phyloP scores from a whole-genome alignment of 2,888 invertebrate genomes.

The Hydroisotoma schaefferi region DNA sequence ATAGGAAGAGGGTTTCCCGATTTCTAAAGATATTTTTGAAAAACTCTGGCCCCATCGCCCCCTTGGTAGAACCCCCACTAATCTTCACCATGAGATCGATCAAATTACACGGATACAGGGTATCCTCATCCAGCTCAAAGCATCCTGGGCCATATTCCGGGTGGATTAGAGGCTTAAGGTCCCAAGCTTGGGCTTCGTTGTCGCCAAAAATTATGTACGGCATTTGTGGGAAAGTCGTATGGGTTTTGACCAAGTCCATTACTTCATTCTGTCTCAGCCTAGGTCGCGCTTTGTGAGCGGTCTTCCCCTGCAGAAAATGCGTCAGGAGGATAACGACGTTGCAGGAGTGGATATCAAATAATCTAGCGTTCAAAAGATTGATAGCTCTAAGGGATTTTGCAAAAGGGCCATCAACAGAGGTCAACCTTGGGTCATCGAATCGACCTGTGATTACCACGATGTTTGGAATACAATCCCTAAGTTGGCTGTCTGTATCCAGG shows the following conservation, averaged over 20 bases:
- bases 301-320: conserved; percentile 31
- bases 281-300: conserved; percentile 2
- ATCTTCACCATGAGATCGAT: conserved; percentile 20
- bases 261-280: conserved; percentile 13
- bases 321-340: conserved; percentile 36
- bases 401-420: conserved; percentile 19
- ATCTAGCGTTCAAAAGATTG: conserved; percentile 26
- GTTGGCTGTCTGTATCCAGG: conserved; percentile 27
- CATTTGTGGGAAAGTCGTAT: conserved; percentile 27
- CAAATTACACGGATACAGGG: conserved; percentile 33
- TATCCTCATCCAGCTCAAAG: neutral
- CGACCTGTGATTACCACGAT: conserved; percentile 24
- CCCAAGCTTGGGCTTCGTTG: conserved; percentile 24
- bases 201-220: conserved; percentile 30
- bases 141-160: neutral
- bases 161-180: neutral
- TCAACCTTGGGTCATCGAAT: conserved; percentile 26
- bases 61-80: conserved; percentile 7
- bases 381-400: conserved; percentile 28
- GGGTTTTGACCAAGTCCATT: conserved; percentile 14
- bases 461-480: conserved; percentile 30
- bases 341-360: conserved; percentile 28
- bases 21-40: conserved; percentile 19
- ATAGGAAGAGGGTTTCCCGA: conserved; percentile 13
- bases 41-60: conserved; percentile 18